Base-by-base conservation (phyloP, 2,113 vertebrate genomes). In the Atractosteus spatula region DNA sequence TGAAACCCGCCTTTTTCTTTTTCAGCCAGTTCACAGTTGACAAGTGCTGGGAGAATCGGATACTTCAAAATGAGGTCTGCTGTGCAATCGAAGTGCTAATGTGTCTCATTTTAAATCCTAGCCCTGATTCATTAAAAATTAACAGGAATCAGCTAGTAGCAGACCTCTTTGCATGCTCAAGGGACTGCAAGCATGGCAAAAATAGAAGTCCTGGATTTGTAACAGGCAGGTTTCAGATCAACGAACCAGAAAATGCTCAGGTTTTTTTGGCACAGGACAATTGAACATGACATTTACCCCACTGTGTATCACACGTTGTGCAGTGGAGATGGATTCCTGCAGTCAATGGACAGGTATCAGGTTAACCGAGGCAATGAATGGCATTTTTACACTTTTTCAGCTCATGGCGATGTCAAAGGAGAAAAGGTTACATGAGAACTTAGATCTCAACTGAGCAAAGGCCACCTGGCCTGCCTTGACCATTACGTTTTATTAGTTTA, bases 221-320 rank as follows among this genome's bases (percentile, higher is more conserved):
- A 7, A 59, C 56, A 3, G 56, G 3, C 56, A 59, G 11, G 64
- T 43, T 66, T 8, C 41, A 44, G 64, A 66, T 43, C 64, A 66
- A 41, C 42, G 64, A 66, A 41, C 64, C 64, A 66, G 64, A 66
- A 66, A 44, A 66, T 66, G 6, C 3, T 42, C 64, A 44, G 10
- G 42, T 3, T 29, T 66, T 41, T 43, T 66, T 66, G 64, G 64
- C 64, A 44, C 12, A 44, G 41, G 64, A 66, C 41, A 66, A 44
- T 44, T 11, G 12, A 66, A 66, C 42, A 10, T 44, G 64, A 8
- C 64, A 11, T 59, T 3, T 7, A n/a, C 7, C 12, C 56, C n/a
- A 59, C 13, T 59, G 12, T 3, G 3, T 59, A 59, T n/a, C 47
- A 59, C 11, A 59, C 7, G 13, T 14, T 13, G 3, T 59, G 7